Evolutionary conservation across 2,888 invertebrate genomes (phyloP).

Genomic region (Galerucella nymphaeae): DNA sequence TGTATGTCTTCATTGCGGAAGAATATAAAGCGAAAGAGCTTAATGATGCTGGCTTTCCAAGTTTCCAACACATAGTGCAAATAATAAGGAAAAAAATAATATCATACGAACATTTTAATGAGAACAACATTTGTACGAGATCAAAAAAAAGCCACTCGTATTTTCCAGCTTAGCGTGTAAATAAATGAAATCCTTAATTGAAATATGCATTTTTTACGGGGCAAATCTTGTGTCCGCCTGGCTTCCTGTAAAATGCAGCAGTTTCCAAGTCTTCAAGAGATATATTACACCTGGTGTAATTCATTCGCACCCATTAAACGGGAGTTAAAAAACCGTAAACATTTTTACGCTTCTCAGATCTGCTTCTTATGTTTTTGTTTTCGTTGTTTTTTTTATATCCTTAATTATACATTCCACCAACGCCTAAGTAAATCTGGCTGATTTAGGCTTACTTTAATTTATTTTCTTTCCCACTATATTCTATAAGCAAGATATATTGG

Average conservation of each 20-base stretch:
- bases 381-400: constrained; percentile 34
- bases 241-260: constrained; percentile 56
- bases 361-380: constrained; percentile 50
- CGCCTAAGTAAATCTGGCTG: constrained; percentile 52
- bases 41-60: constrained; percentile 12
- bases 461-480: constrained; percentile 45
- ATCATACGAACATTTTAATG: constrained; percentile 41
- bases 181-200: constrained; percentile 40
- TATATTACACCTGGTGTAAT: constrained; percentile 60
- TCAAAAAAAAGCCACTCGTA: constrained; percentile 30
- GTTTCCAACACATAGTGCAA: constrained; percentile 1
- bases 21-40: constrained; percentile 10
- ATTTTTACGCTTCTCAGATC: constrained; percentile 58
- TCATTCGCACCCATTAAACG: constrained; percentile 61
- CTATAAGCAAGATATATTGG: constrained; percentile 52
- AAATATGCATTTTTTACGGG: constrained; percentile 44
- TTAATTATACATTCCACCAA: constrained; percentile 46
- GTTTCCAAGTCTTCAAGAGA: constrained; percentile 55
- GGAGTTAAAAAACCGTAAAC: constrained; percentile 62
- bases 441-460: constrained; percentile 55
- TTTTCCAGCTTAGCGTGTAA: constrained; percentile 31
- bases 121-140: constrained; percentile 34
- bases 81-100: constrained; percentile 26
- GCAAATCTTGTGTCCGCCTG: constrained; percentile 52
- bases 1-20: background rate